These are phyloP conservation scores for Neopipo cinnamomea DNA, from an alignment of 2,113 vertebrate species.

Conservation along the genomic window DNA sequence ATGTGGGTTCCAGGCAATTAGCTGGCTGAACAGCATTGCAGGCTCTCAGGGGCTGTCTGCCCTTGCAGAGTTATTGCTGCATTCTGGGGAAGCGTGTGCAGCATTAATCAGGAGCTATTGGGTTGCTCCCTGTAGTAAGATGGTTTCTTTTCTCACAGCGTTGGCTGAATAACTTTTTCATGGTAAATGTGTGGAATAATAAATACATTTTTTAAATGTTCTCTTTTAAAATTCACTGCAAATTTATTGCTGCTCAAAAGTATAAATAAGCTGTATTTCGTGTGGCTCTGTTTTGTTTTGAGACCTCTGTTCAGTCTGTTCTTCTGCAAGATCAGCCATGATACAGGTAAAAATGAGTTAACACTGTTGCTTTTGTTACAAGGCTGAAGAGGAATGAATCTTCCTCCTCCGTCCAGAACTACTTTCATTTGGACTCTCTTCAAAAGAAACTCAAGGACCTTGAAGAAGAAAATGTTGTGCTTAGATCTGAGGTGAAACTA, in stretches of 20 bases:
- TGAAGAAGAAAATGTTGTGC: slow-evolving; percentile 93
- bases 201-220: neutral
- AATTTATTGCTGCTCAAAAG: neutral
- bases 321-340: neutral
- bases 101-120: neutral
- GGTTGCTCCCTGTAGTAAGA: neutral
- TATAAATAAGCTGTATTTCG: neutral
- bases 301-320: neutral
- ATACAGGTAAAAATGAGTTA: neutral
- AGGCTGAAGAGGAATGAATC: slow-evolving; percentile 89
- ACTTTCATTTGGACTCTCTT: slow-evolving; percentile 92
- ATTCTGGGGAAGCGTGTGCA: neutral
- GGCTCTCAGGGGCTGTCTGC: neutral
- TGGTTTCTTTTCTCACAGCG: neutral
- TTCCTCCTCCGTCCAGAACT: slow-evolving; percentile 81
- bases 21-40: neutral
- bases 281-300: neutral
- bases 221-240: neutral
- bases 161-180: neutral
- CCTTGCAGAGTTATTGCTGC: neutral
- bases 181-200: neutral
- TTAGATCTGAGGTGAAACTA: slow-evolving; percentile 86
- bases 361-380: neutral
- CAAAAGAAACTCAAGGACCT: slow-evolving; percentile 98
- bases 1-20: neutral